Evolutionary conservation across 2,113 vertebrate species (phyloP).

Genomic region (Phocoena sinus): DNA sequence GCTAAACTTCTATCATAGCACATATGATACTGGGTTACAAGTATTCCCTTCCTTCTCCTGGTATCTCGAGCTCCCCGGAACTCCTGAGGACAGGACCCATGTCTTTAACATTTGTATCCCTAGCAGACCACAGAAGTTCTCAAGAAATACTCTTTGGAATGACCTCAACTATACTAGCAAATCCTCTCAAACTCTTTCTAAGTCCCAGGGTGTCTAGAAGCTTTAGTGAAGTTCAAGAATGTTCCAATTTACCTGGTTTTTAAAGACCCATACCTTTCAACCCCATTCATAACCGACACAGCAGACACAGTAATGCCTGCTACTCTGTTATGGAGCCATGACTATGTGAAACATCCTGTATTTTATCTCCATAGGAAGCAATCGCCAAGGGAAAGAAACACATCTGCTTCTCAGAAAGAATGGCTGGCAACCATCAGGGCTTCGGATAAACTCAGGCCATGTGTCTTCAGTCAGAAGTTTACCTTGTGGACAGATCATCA

Average conservation of each 20-base stretch:
- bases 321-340: background rate
- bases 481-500: background rate
- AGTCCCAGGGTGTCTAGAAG: background rate
- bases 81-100: background rate
- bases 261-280: background rate
- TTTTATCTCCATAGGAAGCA: background rate
- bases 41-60: background rate
- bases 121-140: background rate
- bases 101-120: background rate
- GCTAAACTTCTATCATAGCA: background rate
- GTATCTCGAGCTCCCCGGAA: background rate
- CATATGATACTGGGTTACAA: background rate
- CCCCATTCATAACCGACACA: background rate
- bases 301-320: background rate
- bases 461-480: background rate
- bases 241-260: background rate
- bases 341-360: background rate
- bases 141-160: background rate
- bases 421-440: constrained; percentile 9
- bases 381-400: constrained; percentile 27
- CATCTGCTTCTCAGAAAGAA: background rate
- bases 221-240: background rate
- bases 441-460: background rate
- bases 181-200: background rate
- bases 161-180: background rate